Percentiles rank a stretch among this genome's conserved stretches.
Conservation (phyloP, 2,797 vertebrate genomes). For the Amblyraja radiata region DNA sequence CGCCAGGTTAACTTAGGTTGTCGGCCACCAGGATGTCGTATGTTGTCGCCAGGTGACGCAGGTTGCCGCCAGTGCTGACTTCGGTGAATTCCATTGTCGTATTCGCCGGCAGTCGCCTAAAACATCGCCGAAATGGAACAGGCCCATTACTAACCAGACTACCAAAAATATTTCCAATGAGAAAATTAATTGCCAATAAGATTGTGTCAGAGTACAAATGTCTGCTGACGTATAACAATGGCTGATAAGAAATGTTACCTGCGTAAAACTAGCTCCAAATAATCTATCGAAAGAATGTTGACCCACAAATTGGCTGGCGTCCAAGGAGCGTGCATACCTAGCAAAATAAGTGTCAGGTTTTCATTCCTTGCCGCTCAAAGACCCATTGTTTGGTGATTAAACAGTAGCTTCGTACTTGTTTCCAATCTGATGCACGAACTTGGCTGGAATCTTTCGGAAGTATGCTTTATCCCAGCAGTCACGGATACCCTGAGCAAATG, state of each 20-base stretch:
- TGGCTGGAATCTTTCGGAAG: neutral
- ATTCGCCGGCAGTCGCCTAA: too few species aligned
- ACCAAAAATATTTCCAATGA: neutral
- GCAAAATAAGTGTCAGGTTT: neutral
- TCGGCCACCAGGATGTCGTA: too few species aligned
- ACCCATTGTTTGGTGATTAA: neutral
- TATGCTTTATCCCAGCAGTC: neutral
- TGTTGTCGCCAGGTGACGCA: too few species aligned
- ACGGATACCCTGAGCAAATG: neutral
- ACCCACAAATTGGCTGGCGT: neutral
- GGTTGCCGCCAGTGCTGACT: too few species aligned
- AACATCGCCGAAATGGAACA: too few species aligned
- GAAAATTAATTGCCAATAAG: neutral
- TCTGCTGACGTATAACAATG: neutral
- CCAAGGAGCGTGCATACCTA: neutral
- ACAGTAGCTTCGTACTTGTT: neutral
- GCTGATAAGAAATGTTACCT: neutral
- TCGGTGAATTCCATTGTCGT: too few species aligned
- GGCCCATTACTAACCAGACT: too few species aligned
- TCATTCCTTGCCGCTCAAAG: too few species aligned
- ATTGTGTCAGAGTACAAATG: neutral
- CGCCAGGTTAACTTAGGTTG: too few species aligned
- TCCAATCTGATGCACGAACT: neutral
- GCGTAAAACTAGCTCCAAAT: neutral
- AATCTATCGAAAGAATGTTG: neutral